Evolutionary conservation across 2,888 invertebrate species (phyloP), one percentile per base, ranked within the genome.

Genomic region (Caenorhabditis parvicauda): DNA sequence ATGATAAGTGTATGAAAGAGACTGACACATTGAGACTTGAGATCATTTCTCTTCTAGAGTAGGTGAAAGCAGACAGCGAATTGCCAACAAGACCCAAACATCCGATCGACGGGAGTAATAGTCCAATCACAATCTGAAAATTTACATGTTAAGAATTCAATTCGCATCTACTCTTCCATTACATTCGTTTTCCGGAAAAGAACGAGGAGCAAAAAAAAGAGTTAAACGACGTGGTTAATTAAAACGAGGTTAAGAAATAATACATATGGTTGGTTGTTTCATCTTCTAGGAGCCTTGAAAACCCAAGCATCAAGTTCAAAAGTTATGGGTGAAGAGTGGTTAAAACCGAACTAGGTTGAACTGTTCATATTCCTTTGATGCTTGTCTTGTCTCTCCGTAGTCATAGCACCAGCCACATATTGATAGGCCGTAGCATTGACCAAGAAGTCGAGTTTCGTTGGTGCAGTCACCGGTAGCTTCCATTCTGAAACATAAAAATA

Each of bases 1-100:
- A 27, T 25, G 27, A 45, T 27, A 45, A 45, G 27, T n/a, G 27
- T 25, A 25, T 27, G 14, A 45, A 45, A 28, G 45, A 27, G 29
- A 60, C 64, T 56, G 62, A 79, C 64, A 71, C 62, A 58, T 79
- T 79, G 48, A 78, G 52, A 32, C 77, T 77, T 1, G 75, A 75
- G 37, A 69, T 66, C 78, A 80, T 77, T 25, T 67, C 67, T 14
- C 67, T 62, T 6, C 77, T 55, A 3, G 75, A 72, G 58, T 75
- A 80, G 28, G 78, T 70, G 59, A 75, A 76, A 17, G 75, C 73
- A 21, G 71, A 71, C n/a, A 79, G 46, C 24, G 65, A 44, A 56
- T 80, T 75, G 24, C 79, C 80, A 42, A 76, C 51, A 24, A 80
- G 47, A 6, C 80, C 80, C 50, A 80, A 61, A 29, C 63, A 45